Evolutionary conservation across 2,797 vertebrate species (phyloP), one percentile per base, ranked within the genome.

Genomic region (Zenarchopterus dispar): DNA sequence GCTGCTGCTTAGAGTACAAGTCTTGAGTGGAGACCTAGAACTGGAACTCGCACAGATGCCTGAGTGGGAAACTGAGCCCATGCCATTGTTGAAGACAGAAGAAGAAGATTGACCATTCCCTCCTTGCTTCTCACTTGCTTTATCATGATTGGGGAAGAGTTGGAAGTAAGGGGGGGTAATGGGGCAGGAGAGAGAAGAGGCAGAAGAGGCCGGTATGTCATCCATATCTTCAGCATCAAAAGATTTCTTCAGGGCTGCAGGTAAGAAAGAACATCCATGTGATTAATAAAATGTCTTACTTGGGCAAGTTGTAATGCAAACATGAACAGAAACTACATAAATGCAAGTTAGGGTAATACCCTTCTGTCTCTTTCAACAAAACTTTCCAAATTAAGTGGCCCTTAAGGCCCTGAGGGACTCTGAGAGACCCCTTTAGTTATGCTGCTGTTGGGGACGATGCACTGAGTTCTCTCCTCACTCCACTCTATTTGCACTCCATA

Each of bases 211-310:
- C 0, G 88, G 86, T 0, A 78, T 82, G 23, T 94, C 91, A 0
- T 94, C 93, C 50, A 89, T 92, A 81, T 95, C 95, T 45, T 96
- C 95, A 2, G 91, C 90, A 53, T 96, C 95, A 13, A 96, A 96
- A 0, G 95, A 96, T 57, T 94, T 93, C 88, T 96, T 96, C 73
- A 96, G 85, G 0, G 95, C 96, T 97, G 90, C 24, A 70, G 41
- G 53, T 67, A 19, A 67, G 5, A 84, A 59, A 62, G 0, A 61
- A 49, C 2, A 44, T 6, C 17, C 0, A 2, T 49, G 2, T 56
- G 0, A 28, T 62, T 42, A 59, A 17, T 21, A 18, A 52, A 22
- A 26, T n/a, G 4, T 56, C 1, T 33, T 13, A 16, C 8, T 24
- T 21, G 9, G 13, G 26, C 2, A 9, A 23, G 31, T 23, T 39